Base-by-base conservation (phyloP, 2,113 vertebrate species). In the Tenebrosternarchus preto region DNA sequence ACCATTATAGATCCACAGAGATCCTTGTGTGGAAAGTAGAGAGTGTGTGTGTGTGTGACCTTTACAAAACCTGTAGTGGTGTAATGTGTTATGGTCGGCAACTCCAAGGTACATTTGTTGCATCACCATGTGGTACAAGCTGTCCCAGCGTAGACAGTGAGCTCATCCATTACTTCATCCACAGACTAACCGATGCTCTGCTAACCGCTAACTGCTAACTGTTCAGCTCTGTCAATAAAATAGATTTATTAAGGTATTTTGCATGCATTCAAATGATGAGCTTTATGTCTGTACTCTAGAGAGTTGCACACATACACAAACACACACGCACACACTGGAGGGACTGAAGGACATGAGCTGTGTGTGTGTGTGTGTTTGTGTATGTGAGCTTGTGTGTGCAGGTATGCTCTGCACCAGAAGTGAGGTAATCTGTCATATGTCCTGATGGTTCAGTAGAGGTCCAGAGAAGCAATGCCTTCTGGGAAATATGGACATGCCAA, bases 81-180 rank as follows among this genome's bases (percentile, higher is more conserved):
- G 60, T 43, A 61, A 22, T 73, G 78, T 80, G 71, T 74, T 80
- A 66, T 57, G 70, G 46, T 80, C n/a, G n/a, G 11, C 46, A 73
- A 25, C 69, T 17, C 43, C 70, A 66, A 57, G 78, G 70, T 73
- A 70, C 46, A 73, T 73, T 60, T 74, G 46, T 80, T 80, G 78
- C 60, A 19, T 80, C 78, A 74, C 78, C 22, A 8, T 39, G 64
- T 39, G 20, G 64, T 39, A 39, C 33, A 39, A 68, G 33, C 33
- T 39, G 64, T 68, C 64, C 64, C 64, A 39, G n/a, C 4, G n/a
- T 20, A 68, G 64, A 39, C 64, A 39, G 64, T 68, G 20, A 57
- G 78, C 53, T 70, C 31, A 50, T 60, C 24, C 1, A 12, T 50
- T 2, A 50, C 12, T 50, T n/a, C 6, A 19, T 8, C 5, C 31